Evolutionary conservation across 2,888 invertebrate genomes (phyloP).

Genomic region (Ametastegia equiseti): DNA sequence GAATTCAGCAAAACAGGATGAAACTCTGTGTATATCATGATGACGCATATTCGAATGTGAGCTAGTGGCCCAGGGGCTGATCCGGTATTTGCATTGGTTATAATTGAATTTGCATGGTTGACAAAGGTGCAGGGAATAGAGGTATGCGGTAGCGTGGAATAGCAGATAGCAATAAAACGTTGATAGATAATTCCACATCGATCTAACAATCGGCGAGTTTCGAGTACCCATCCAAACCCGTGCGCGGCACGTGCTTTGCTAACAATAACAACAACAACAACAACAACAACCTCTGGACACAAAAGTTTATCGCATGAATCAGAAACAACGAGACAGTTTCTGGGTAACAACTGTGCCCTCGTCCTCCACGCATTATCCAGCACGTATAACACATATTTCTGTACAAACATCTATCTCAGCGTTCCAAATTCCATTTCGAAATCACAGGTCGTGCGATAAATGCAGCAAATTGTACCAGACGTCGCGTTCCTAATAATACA

Average conservation of each 20-base stretch:
- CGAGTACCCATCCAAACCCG: background rate
- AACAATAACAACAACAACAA: background rate
- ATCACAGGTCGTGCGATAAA: background rate
- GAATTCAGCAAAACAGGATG: too few species aligned
- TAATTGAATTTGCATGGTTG: constrained; percentile 9
- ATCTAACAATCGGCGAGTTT: background rate
- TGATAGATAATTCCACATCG: constrained; percentile 3
- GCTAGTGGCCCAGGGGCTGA: background rate
- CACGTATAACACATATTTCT: too few species aligned
- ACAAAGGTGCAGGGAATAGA: constrained; percentile 15
- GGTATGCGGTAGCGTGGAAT: background rate
- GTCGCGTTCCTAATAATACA: too few species aligned
- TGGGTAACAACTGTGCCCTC: background rate
- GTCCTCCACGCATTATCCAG: background rate
- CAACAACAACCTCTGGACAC: background rate
- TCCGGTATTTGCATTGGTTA: background rate
- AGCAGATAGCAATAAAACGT: background rate
- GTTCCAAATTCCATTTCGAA: too few species aligned
- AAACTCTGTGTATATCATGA: too few species aligned
- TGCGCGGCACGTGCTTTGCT: background rate
- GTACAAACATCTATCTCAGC: too few species aligned
- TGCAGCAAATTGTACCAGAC: background rate
- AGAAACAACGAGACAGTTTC: constrained; percentile 12
- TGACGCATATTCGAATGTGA: too few species aligned
- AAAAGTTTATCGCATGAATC: constrained; percentile 30